Base-by-base conservation (phyloP, 2,888 invertebrate genomes). In the Drosophila pegasa region DNA sequence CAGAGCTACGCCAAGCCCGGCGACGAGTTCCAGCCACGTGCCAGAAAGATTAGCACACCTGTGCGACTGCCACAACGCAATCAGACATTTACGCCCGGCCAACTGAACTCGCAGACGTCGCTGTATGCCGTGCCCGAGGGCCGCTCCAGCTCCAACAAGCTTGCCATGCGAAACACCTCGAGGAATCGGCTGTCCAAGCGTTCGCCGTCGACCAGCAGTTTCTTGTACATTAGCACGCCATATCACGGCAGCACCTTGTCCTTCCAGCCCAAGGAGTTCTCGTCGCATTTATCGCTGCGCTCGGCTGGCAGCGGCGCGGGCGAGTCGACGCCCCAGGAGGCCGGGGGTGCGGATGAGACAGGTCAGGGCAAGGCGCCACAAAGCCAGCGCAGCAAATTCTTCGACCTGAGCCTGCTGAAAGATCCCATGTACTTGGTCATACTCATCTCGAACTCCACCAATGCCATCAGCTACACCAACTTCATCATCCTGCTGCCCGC, bases 401-500 rank as follows among this genome's bases (percentile, higher is more conserved):
- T 97, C 83, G 97, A 97, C 87, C 85, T 96, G 0, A 93, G 95
- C 22, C 91, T 97, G 0, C 90, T 97, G 0, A 95, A 94, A 90
- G 96, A 97, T 89, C 96, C 97, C 0, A 94, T 96, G 51, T 97
- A 97, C 87, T 93, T 97, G 59, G 95, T 97, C 0, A 96, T 97
- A 65, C 90, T 97, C 20, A 95, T 97, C 85, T 97, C 97, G 0
- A 97, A 97, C 85, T 97, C 96, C 45, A 96, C 97, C 0, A 96
- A 96, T 71, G 97, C 97, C 0, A 96, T 97, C 52, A 96, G 97
- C 66, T 97, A 97, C 83, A 97, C 97, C 0, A 97, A 97, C 88
- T 97, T 97, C 78, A 95, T 97, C 2, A 97, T 97, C 52, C 90
- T 97, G 18, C 93, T 97, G 20, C 97, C 97, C 6, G 94, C 95